Evolutionary conservation across 2,888 invertebrate species (phyloP).

Genomic region (Neoascia interrupta): DNA sequence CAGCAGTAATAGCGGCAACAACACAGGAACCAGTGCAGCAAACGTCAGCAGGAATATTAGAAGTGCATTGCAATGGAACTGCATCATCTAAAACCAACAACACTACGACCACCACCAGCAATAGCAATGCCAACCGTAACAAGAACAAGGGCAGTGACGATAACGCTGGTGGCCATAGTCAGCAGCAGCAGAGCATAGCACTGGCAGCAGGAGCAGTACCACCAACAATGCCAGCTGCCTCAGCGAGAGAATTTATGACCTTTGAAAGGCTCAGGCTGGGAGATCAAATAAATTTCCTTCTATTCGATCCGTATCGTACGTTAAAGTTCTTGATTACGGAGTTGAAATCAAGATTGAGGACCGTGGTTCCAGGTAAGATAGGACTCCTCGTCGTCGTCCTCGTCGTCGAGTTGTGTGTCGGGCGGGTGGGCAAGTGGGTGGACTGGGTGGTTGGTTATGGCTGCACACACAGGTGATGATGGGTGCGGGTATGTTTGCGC

Average conservation of each 20-base stretch:
- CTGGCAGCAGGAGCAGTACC: constrained; percentile 70
- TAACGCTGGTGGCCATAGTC: constrained; percentile 15
- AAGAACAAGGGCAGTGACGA: constrained; percentile 53
- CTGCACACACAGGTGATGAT: not conserved
- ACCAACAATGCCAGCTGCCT: constrained; percentile 33
- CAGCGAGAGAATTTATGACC: constrained; percentile 60
- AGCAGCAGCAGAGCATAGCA: constrained; percentile 15
- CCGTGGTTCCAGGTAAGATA: constrained; percentile 69
- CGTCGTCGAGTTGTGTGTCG: too few relatives aligned
- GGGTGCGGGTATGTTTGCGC: constrained; percentile 42
- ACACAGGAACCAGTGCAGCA: constrained; percentile 47
- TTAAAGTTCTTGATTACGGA: constrained; percentile 70
- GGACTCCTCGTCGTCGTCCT: not conserved
- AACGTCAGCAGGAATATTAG: constrained; percentile 59
- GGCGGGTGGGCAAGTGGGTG: too few relatives aligned
- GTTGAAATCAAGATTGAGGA: constrained; percentile 70
- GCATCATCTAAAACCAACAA: too few relatives aligned
- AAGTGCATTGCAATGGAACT: constrained; percentile 51
- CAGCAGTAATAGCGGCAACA: constrained; percentile 26
- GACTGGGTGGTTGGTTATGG: too few relatives aligned
- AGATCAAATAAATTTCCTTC: constrained; percentile 67
- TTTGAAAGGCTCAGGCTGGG: constrained; percentile 50
- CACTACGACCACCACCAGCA: constrained; percentile 45
- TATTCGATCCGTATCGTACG: constrained; percentile 70
- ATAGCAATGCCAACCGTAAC: constrained; percentile 50